Percentiles rank a stretch among this genome's conserved stretches.
These are phyloP conservation scores for Lochmaea crataegi DNA, from an alignment of 2,888 invertebrate species.

Conservation along the genomic window DNA sequence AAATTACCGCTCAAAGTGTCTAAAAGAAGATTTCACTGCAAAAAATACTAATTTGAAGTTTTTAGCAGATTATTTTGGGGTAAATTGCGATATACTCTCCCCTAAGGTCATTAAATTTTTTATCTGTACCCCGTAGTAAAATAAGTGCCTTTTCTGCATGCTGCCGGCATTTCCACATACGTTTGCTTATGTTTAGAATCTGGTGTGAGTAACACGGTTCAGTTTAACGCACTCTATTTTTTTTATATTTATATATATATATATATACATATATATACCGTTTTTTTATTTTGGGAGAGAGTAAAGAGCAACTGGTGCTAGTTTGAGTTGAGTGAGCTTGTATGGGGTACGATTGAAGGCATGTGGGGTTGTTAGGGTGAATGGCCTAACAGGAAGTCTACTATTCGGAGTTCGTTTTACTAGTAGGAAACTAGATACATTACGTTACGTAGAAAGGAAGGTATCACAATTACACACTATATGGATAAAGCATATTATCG, in stretches of 20 bases:
- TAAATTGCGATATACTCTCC: neutral
- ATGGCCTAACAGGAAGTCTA: conserved; percentile 43
- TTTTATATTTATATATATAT: no score
- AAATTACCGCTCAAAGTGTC: no score
- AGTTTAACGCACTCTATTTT: conserved; percentile 19
- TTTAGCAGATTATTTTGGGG: no score
- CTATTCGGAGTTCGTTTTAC: conserved; percentile 35
- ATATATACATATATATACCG: no score
- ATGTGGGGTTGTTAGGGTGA: conserved; percentile 37
- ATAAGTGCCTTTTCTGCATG: neutral
- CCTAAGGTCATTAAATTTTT: neutral
- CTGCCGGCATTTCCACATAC: conserved; percentile 14
- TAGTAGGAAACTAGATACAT: conserved; percentile 37
- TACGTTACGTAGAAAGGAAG: neutral
- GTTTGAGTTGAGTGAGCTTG: conserved; percentile 24
- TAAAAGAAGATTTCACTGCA: no score
- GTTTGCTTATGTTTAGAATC: conserved; percentile 26
- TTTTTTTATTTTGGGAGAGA: conserved; percentile 9
- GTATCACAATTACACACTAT: neutral
- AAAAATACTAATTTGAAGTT: neutral
- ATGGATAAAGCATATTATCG: neutral
- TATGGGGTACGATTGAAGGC: conserved; percentile 26
- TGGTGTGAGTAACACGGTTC: neutral
- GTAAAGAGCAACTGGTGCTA: conserved; percentile 28
- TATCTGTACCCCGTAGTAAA: neutral